These are phyloP conservation scores for Chrysolina americana DNA, from an alignment of 2,888 invertebrate genomes.

Conservation along the genomic window DNA sequence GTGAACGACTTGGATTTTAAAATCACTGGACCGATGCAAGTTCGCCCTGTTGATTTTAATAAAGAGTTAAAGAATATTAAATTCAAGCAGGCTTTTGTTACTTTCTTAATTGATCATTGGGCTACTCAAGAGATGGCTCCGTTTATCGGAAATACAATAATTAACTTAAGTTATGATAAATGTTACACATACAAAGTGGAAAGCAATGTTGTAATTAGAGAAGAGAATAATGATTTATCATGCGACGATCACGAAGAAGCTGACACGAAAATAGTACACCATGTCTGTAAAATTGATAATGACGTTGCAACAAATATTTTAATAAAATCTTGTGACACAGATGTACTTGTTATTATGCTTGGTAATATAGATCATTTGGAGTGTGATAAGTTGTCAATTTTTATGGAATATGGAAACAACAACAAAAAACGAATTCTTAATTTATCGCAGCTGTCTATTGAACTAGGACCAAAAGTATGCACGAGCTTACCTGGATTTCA, in stretches of 20 bases:
- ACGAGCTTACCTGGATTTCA: too few relatives aligned
- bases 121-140: constrained; percentile 55
- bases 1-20: constrained; percentile 50
- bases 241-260: constrained; percentile 40
- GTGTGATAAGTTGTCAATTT: too few relatives aligned
- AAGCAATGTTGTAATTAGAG: constrained; percentile 43
- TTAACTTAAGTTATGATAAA: constrained; percentile 46
- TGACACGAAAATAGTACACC: constrained; percentile 38
- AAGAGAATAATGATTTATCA: constrained; percentile 44
- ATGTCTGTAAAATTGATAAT: constrained; percentile 48
- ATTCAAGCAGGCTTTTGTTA: constrained; percentile 57
- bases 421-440: too few relatives aligned
- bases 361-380: too few relatives aligned
- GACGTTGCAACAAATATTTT: constrained; percentile 32
- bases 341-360: too few relatives aligned
- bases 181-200: constrained; percentile 56
- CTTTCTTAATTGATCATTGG: constrained; percentile 55
- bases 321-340: constrained; percentile 47
- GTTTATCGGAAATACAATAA: constrained; percentile 54
- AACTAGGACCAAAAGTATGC: too few relatives aligned
- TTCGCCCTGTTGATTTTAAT: constrained; percentile 51
- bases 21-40: constrained; percentile 56
- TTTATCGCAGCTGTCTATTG: too few relatives aligned
- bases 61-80: constrained; percentile 46
- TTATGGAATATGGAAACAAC: too few relatives aligned